Conservation (phyloP, 2,797 vertebrate genomes). For the Scarus forsteni region DNA sequence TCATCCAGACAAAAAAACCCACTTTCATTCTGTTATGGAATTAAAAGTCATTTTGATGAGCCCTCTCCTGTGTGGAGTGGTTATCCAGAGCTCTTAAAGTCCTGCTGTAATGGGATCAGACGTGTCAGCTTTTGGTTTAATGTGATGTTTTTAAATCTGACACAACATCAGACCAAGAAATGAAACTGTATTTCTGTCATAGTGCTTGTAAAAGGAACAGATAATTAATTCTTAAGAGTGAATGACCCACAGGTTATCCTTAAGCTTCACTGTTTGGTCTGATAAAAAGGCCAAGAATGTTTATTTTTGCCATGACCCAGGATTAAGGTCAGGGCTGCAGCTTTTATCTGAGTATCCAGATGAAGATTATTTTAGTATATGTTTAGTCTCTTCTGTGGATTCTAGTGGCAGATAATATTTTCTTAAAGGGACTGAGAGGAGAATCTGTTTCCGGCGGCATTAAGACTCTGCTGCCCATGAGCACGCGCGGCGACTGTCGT, state of each 20-base stretch:
- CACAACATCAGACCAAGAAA: not conserved
- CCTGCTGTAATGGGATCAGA: constrained; percentile 19
- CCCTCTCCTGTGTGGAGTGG: constrained; percentile 16
- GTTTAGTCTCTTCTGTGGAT: too few relatives aligned
- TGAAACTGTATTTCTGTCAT: not conserved
- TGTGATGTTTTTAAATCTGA: constrained; percentile 2
- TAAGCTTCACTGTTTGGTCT: not conserved
- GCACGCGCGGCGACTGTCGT: too few relatives aligned
- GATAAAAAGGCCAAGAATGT: not conserved
- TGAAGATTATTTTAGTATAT: too few relatives aligned
- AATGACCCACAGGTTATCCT: not conserved
- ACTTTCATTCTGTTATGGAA: constrained; percentile 3
- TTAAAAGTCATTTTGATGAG: constrained; percentile 26
- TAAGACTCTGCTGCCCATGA: too few relatives aligned
- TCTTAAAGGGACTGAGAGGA: too few relatives aligned
- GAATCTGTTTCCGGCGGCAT: too few relatives aligned
- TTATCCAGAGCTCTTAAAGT: constrained; percentile 32
- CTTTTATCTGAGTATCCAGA: not conserved
- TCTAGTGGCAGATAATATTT: too few relatives aligned
- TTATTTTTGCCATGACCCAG: too few relatives aligned
- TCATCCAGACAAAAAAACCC: constrained; percentile 31
- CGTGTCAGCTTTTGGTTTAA: constrained; percentile 35
- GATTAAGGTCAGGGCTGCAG: too few relatives aligned
- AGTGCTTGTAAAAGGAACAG: too few relatives aligned
- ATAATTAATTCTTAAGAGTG: too few relatives aligned